These are phyloP conservation scores for Hyperoplus immaculatus DNA, from an alignment of 2,797 vertebrate genomes.

Conservation along the genomic window DNA sequence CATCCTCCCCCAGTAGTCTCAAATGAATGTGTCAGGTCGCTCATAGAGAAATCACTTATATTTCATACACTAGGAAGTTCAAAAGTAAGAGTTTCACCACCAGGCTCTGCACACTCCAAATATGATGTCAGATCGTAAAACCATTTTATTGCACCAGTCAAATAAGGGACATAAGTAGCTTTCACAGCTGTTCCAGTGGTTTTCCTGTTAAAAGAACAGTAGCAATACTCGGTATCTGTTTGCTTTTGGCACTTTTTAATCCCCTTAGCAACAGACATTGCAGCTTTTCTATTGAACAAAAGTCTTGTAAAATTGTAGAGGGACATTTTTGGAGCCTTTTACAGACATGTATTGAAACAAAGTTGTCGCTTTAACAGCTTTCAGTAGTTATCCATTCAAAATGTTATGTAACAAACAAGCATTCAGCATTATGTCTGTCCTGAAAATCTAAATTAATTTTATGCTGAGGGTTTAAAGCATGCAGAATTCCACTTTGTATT, in stretches of 20 bases:
- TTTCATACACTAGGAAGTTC: slow-evolving; percentile 47
- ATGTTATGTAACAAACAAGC: slow-evolving; percentile 46
- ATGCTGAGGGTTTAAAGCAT: slow-evolving; percentile 19
- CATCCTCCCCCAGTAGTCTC: slow-evolving; percentile 9
- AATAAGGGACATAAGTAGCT: slow-evolving; percentile 59
- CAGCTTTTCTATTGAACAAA: slow-evolving; percentile 47
- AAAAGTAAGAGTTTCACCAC: slow-evolving; percentile 49
- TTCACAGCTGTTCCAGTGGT: slow-evolving; percentile 69
- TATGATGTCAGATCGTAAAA: slow-evolving; percentile 77
- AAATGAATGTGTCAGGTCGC: slow-evolving; percentile 26
- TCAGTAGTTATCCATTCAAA: slow-evolving; percentile 37
- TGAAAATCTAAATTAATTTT: slow-evolving; percentile 50
- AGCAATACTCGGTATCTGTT: slow-evolving; percentile 51
- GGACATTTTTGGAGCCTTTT: slow-evolving; percentile 41
- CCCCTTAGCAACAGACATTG: slow-evolving; percentile 31
- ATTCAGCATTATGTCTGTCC: slow-evolving; percentile 37
- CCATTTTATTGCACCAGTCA: slow-evolving; percentile 66
- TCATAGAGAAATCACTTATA: slow-evolving; percentile 42
- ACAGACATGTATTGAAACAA: slow-evolving; percentile 45
- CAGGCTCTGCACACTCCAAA: slow-evolving; percentile 63
- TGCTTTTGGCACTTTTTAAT: slow-evolving; percentile 55
- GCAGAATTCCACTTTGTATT: slow-evolving; percentile 73
- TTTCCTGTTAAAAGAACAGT: slow-evolving; percentile 61
- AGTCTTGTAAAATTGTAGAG: slow-evolving; percentile 39
- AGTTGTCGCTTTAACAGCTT: slow-evolving; percentile 52